A percentile compares a stretch with the other conserved stretches of the same genome.
Conservation (phyloP, 2,888 invertebrate genomes). For the Linyphia triangularis region DNA sequence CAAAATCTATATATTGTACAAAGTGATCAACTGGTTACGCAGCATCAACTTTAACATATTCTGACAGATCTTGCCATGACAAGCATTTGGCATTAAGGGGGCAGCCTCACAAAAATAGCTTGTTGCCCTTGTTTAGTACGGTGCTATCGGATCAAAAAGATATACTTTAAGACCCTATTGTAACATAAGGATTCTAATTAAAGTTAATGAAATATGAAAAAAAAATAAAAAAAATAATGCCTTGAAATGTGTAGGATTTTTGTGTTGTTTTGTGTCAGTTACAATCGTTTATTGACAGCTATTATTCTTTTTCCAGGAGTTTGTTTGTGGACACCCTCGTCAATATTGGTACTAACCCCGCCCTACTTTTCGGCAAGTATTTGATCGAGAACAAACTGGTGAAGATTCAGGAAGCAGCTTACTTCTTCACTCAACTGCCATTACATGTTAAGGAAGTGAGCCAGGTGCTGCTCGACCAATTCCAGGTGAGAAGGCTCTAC, state of each 20-base stretch:
- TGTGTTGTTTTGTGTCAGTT: not conserved
- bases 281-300: not conserved
- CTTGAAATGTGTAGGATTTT: not conserved
- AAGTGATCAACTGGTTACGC: too few relatives aligned
- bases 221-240: not conserved
- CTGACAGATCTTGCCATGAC: too few relatives aligned
- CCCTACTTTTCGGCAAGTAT: conserved; percentile 78
- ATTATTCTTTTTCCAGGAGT: conserved; percentile 76
- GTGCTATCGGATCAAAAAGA: too few relatives aligned
- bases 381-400: conserved; percentile 78
- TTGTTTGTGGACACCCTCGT: conserved; percentile 78
- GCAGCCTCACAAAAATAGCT: too few relatives aligned
- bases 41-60: too few relatives aligned
- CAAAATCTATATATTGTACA: too few relatives aligned
- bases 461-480: conserved; percentile 78
- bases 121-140: too few relatives aligned
- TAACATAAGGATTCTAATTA: too few relatives aligned
- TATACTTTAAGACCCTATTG: too few relatives aligned
- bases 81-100: too few relatives aligned
- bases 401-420: conserved; percentile 77
- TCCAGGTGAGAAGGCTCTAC: conserved; percentile 79
- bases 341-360: conserved; percentile 79
- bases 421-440: conserved; percentile 78
- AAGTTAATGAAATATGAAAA: too few relatives aligned
- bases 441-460: conserved; percentile 79